Conservation (phyloP, 2,113 vertebrate species). For the Eretmochelys imbricata region DNA sequence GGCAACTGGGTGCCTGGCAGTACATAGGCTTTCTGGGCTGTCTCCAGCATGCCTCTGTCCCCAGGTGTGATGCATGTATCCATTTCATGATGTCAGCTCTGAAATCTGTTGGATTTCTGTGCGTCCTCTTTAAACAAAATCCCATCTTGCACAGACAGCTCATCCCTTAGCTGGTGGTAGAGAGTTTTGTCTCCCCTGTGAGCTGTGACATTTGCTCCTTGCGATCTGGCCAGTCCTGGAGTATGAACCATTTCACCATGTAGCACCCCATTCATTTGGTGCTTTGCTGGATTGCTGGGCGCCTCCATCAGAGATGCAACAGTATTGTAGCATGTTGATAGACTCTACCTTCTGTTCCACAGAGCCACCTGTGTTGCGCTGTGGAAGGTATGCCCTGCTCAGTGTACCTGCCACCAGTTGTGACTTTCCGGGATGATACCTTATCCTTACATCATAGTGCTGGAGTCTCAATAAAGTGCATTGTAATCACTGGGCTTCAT, state of each 20-base stretch:
- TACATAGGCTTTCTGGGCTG: not conserved
- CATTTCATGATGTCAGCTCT: not conserved
- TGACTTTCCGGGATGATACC: not conserved
- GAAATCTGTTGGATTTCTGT: not conserved
- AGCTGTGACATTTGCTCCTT: slow-evolving; percentile 37
- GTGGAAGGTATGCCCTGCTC: rapidly evolving
- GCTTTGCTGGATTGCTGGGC: slow-evolving; percentile 36
- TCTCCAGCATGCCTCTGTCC: not conserved
- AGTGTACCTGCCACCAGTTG: not conserved
- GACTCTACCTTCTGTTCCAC: slow-evolving; percentile 12
- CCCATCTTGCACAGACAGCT: not conserved
- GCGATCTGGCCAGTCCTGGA: not conserved
- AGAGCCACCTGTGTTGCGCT: not conserved
- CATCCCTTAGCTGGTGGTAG: not conserved
- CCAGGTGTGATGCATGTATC: not conserved
- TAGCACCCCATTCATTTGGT: not conserved
- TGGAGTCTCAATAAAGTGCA: not conserved
- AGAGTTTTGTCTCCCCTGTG: not conserved
- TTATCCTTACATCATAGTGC: not conserved
- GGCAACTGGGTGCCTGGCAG: not conserved
- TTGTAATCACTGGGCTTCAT: not conserved
- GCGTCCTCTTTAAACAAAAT: not conserved
- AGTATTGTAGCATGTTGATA: not conserved
- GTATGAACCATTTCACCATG: slow-evolving; percentile 34
- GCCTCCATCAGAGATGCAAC: slow-evolving; percentile 12